A percentile compares a stretch with the other conserved stretches of the same genome.
phyloP scores from a whole-genome alignment of 2,888 invertebrate genomes.

The Masnerella sp. region DNA sequence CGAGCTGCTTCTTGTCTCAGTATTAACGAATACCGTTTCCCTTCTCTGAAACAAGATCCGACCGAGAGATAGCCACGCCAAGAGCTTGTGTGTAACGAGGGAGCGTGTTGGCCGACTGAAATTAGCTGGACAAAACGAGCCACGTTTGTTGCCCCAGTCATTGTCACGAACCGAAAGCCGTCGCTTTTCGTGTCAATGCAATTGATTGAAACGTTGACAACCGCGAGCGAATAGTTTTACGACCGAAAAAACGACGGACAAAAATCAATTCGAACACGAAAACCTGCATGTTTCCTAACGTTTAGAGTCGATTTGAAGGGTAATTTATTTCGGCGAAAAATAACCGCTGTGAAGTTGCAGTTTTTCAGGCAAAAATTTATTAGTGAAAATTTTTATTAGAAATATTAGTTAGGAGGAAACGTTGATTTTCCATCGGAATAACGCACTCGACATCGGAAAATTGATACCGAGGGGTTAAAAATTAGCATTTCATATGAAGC shows the following conservation, averaged over 20 bases:
- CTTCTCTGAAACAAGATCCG: constrained; percentile 63
- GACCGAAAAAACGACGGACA: neutral
- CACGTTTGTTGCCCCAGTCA: constrained; percentile 57
- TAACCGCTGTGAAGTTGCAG: too few species aligned
- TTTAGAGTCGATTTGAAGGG: too few species aligned
- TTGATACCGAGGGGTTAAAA: constrained; percentile 36
- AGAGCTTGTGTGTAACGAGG: constrained; percentile 60
- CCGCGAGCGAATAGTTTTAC: neutral
- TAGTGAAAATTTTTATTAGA: too few species aligned
- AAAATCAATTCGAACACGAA: too few species aligned
- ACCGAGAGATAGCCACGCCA: constrained; percentile 59
- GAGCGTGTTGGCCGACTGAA: constrained; percentile 62
- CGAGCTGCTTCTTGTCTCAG: constrained; percentile 49
- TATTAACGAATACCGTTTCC: constrained; percentile 64
- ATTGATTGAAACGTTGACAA: constrained; percentile 48
- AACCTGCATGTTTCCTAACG: too few species aligned
- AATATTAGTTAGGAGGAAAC: too few species aligned
- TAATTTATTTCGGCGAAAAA: too few species aligned
- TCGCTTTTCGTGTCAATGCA: constrained; percentile 49
- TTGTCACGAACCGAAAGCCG: constrained; percentile 55
- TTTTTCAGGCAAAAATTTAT: too few species aligned
- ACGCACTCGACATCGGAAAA: constrained; percentile 13
- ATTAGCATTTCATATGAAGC: constrained; percentile 56
- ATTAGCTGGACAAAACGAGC: constrained; percentile 67
- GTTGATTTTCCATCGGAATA: too few species aligned